Base-by-base conservation (phyloP, 2,113 vertebrate species). In the Mormyrus iriodes region DNA sequence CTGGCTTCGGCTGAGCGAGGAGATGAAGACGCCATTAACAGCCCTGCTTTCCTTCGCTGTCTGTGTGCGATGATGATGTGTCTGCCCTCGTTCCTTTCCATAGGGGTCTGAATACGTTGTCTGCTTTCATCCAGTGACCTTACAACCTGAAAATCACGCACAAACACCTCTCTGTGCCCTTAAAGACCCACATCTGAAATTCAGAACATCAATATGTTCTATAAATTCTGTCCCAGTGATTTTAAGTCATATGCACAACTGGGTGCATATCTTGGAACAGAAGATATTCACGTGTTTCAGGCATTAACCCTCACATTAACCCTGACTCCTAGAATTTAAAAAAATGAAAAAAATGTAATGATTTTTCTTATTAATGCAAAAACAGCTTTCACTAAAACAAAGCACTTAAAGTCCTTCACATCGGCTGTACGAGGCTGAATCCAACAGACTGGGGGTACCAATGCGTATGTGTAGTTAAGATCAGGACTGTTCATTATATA, bases 1-100 rank as follows among this genome's bases (percentile, higher is more conserved):
- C 91, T 85, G 90, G 93, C 92, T 92, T 89, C 92, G 91, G 91
- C 90, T 84, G 31, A 69, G 7, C 9, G 44, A 84, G 44, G n/a
- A 24, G 48, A 35, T 46, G 85, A 86, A 55, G 49, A 51, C 55
- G 24, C 85, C n/a, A 35, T 55, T 86, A 53, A 3, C 6, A 1
- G 17, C 3, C 6, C 10, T 13, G n/a, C n/a, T 83, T 48, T 48
- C 17, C 42, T 46, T 86, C 24, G 3, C 49, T 9, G 48, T 86
- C 85, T 39, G 19, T n/a, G 46, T 12, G 1, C 17, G 48, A 19
- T 39, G 73, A 79, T 17, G 35, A 79, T 6, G 35, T n/a, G 5
- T 79, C 35, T n/a, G 73, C 15, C 69, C 69, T 76, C 73, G 1
- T 42, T 19, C 73, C 17, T 79, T 42, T 39, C 73, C 73, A 42